A percentile compares a stretch with the other conserved stretches of the same genome.
Conservation (phyloP, 2,888 invertebrate genomes). For the Platycheirus rosarum region DNA sequence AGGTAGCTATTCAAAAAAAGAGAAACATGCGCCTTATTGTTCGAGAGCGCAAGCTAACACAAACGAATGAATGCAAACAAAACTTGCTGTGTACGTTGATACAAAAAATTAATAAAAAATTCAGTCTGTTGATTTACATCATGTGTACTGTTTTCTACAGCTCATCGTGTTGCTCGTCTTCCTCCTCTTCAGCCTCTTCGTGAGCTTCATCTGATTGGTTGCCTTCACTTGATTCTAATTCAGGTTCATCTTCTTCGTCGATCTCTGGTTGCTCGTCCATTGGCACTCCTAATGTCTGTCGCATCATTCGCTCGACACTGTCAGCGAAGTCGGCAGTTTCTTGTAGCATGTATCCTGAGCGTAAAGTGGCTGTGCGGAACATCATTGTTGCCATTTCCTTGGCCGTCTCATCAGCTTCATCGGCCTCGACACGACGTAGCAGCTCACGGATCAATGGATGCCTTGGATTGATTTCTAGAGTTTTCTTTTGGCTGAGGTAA, state of each 20-base stretch:
- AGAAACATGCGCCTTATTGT: constrained; percentile 9
- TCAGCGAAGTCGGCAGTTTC: constrained; percentile 95
- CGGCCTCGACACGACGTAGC: constrained; percentile 90
- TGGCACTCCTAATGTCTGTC: constrained; percentile 89
- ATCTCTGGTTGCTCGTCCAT: constrained; percentile 86
- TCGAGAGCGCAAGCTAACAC: constrained; percentile 28
- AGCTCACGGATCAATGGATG: constrained; percentile 98
- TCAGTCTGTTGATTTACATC: constrained; percentile 70
- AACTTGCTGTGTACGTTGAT: constrained; percentile 43
- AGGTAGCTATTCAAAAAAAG: constrained; percentile 14
- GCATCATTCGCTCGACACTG: constrained; percentile 95
- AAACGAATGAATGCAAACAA: constrained; percentile 39
- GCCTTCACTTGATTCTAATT: constrained; percentile 81
- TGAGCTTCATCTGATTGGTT: constrained; percentile 82
- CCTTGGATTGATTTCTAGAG: constrained; percentile 97
- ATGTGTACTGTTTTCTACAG: constrained; percentile 82
- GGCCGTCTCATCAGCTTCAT: constrained; percentile 90
- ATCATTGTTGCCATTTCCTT: constrained; percentile 94
- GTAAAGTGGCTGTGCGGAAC: constrained; percentile 94
- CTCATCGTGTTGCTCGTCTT: constrained; percentile 85
- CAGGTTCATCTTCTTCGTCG: constrained; percentile 82
- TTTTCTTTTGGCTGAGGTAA: constrained; percentile 97
- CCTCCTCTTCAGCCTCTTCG: constrained; percentile 83
- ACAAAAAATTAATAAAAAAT: constrained; percentile 55
- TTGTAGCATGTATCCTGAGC: constrained; percentile 96